These are phyloP conservation scores for Molossus molossus DNA, from an alignment of 2,797 vertebrate genomes.

Conservation along the genomic window DNA sequence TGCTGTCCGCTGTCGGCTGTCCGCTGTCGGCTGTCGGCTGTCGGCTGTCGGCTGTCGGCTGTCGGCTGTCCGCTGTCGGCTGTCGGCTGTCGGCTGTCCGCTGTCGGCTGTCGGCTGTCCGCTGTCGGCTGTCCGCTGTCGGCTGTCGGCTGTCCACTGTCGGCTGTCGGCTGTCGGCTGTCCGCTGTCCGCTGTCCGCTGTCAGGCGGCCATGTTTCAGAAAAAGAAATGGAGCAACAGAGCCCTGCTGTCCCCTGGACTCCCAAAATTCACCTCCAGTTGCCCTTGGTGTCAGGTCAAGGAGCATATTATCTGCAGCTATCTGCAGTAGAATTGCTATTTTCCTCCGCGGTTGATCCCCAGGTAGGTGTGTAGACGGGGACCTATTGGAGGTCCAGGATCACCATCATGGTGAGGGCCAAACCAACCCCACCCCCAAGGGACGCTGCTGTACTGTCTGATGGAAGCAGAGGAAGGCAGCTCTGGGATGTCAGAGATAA, in stretches of 20 bases:
- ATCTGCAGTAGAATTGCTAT: background rate
- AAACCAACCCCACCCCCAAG: background rate
- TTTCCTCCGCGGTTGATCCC: background rate
- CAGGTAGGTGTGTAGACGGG: background rate
- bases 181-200: background rate
- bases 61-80: background rate
- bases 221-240: background rate
- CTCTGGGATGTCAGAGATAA: background rate
- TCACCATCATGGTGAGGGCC: background rate
- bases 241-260: background rate
- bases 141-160: too few species aligned
- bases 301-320: background rate
- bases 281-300: background rate
- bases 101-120: too few species aligned
- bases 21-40: too few species aligned
- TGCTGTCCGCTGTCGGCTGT: too few species aligned
- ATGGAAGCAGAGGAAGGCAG: background rate
- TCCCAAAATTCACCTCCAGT: background rate
- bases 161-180: too few species aligned
- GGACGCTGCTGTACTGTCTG: background rate
- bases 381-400: background rate
- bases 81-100: too few species aligned
- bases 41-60: background rate
- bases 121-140: too few species aligned
- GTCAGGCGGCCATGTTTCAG: background rate